A percentile compares a stretch with the other conserved stretches of the same genome.
Conservation (phyloP, 2,888 invertebrate species). For the Atrina japonica region DNA sequence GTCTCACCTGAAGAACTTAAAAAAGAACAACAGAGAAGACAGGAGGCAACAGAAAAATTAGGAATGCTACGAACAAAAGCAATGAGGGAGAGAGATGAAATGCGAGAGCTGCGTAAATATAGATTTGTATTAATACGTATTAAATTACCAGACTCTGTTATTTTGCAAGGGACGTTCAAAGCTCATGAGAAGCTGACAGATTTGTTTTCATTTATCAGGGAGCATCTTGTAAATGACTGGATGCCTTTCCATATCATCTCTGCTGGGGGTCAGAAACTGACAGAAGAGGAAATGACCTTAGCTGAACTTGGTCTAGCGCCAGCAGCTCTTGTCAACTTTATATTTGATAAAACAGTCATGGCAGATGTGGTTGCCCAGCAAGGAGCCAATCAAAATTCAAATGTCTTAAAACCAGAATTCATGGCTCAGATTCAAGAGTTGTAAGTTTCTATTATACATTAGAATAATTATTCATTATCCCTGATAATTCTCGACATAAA, state of each 20-base stretch:
- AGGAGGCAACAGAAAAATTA: conserved; percentile 89
- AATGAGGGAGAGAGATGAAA: conserved; percentile 95
- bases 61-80: conserved; percentile 95
- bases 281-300: conserved; percentile 87
- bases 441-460: conserved; percentile 4
- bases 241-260: conserved; percentile 87
- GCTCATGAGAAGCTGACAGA: conserved; percentile 89
- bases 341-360: conserved; percentile 83
- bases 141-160: conserved; percentile 87
- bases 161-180: conserved; percentile 91
- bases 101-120: conserved; percentile 87
- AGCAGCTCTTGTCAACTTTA: conserved; percentile 89
- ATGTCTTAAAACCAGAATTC: conserved; percentile 89
- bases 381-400: conserved; percentile 54
- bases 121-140: conserved; percentile 90
- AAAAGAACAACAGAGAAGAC: conserved; percentile 83
- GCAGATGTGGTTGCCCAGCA: conserved; percentile 72
- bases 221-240: conserved; percentile 86
- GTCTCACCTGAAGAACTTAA: conserved; percentile 91
- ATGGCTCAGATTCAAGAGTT: conserved; percentile 82
- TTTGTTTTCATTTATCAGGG: conserved; percentile 90
- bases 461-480: not conserved
- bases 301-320: conserved; percentile 91
- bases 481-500: too few species aligned
- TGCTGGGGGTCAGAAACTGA: conserved; percentile 86